A percentile compares a stretch with the other conserved stretches of the same genome.
Evolutionary conservation across 92 coral and sea anemone species (phyloP).

Genomic region (Palythoa grandiflora): DNA sequence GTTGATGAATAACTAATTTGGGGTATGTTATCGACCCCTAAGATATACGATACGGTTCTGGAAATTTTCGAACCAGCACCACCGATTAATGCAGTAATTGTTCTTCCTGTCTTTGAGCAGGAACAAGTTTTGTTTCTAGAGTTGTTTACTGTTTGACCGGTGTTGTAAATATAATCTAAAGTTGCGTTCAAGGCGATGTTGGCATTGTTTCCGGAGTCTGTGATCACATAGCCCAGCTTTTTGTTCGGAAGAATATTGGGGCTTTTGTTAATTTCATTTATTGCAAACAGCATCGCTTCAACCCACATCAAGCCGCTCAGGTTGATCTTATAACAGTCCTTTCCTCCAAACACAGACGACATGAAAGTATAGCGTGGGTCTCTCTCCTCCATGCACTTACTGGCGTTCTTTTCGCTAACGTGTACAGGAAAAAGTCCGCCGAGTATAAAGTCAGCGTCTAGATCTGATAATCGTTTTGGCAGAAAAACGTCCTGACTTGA

Average conservation of each 20-base stretch:
- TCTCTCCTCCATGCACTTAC: constrained; percentile 55
- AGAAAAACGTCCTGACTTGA: not conserved
- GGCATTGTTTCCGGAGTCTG: constrained; percentile 87
- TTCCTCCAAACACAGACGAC: constrained; percentile 53
- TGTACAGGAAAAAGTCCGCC: constrained; percentile 93
- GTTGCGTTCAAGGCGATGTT: constrained; percentile 83
- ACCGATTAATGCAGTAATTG: constrained; percentile 83
- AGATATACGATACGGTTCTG: constrained; percentile 79
- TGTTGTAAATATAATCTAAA: constrained; percentile 63
- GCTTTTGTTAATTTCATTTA: constrained; percentile 71
- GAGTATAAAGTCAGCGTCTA: constrained; percentile 74
- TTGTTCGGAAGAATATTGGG: constrained; percentile 68
- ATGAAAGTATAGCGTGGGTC: constrained; percentile 58
- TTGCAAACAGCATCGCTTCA: constrained; percentile 91
- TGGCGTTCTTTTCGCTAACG: constrained; percentile 62
- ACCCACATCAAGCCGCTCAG: constrained; percentile 91
- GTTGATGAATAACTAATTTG: constrained; percentile 98
- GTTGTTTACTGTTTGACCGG: constrained; percentile 29
- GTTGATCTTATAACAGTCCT: constrained; percentile 78
- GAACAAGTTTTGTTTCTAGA: constrained; percentile 44
- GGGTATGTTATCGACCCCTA: constrained; percentile 74
- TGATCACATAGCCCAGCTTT: constrained; percentile 85
- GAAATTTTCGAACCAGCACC: constrained; percentile 99
- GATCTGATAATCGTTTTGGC: constrained; percentile 68
- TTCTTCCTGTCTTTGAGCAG: constrained; percentile 45